Evolutionary conservation across 2,797 vertebrate species (phyloP), one percentile per base, ranked within the genome.

Genomic region (Pagetopsis macropterus): DNA sequence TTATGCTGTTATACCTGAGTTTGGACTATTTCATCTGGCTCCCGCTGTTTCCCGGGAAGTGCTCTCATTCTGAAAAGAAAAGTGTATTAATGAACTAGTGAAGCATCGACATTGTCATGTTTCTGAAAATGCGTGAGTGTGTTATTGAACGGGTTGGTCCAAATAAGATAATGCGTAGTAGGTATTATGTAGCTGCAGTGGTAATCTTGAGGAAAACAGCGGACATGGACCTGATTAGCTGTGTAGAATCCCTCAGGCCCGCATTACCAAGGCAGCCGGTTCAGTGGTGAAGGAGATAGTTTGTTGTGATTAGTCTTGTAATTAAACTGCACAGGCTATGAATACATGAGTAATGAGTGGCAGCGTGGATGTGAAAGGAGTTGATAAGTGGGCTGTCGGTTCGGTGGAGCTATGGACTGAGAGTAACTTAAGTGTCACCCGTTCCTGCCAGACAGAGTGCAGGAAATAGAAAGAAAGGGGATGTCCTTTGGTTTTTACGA

Each of bases 301-400:
- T 93, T 92, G 91, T 92, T 93, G 90, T 93, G 89, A 93, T 94
- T 92, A 92, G 91, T 81, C 81, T 75, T 63, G 79, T 90, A 92
- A 93, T 93, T 93, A 93, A 92, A 92, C 86, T 73, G 86, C 79
- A 88, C 84, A 87, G 88, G 81, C 91, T 86, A 89, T 88, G 87
- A 92, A 92, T 92, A 89, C 86, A 88, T 90, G 89, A 92, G 82
- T 90, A 86, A 91, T 92, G 84, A 92, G 76, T 90, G 90, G 88
- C 89, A 90, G 63, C 68, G 77, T 83, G 82, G 49, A 74, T 85
- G 78, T 83, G 86, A 88, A 84, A 79, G 84, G 75, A 85, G 77
- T 68, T 84, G 85, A 86, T 90, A 87, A 90, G 81, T 77, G 78
- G 90, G 87, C 84, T 89, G 87, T 85, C 70, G 79, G 6, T 84